Evolutionary conservation across 2,888 invertebrate species (phyloP), one percentile per base, ranked within the genome.

Genomic region (Dolomedes plantarius): DNA sequence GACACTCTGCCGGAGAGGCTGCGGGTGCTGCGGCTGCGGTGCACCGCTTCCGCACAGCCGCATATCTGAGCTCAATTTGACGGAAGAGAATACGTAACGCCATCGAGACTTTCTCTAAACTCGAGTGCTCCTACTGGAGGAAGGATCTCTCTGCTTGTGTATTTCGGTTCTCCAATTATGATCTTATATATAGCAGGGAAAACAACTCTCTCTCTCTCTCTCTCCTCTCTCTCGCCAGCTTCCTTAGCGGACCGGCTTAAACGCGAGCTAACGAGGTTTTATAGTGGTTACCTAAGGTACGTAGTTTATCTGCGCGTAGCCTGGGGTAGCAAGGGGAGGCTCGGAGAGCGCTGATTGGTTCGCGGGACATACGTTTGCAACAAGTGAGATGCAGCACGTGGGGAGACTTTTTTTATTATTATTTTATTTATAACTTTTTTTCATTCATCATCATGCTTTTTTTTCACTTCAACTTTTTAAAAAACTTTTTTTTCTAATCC

Each of bases 371-470:
- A 31, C 29, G 65, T 31, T 65, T 65, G 65, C 65, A 72, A 72
- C 72, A 72, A 72, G 72, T 72, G 72, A 72, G 69, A 32, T 27
- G 69, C 36, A 69, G 69, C 72, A 72, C 72, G 72, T 72, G 72
- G 72, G 69, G 69, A 69, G 28, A 9, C 23, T 32, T 41, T 69
- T 41, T 41, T 27, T n/a, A n/a, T 41, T 29, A 23, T 56, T 56
- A 16, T 23, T 23, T 46, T 46, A 23, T 23, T 23, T 23, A 23
- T 23, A 23, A 56, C 56, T 56, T 67, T 36, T 6, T 65, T 65
- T 29, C 65, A 28, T 64, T 29, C n/a, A 13, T 29, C 29, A 29
- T 31, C 31, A 28, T 29, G 64, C n/a, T 0, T 19, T 31, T 29
- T 65, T 67, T 67, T 11, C 36, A 32, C 67, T 36, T 32, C 28